These are phyloP conservation scores for Amia ocellicauda DNA, from an alignment of 2,113 vertebrate genomes.

Conservation along the genomic window DNA sequence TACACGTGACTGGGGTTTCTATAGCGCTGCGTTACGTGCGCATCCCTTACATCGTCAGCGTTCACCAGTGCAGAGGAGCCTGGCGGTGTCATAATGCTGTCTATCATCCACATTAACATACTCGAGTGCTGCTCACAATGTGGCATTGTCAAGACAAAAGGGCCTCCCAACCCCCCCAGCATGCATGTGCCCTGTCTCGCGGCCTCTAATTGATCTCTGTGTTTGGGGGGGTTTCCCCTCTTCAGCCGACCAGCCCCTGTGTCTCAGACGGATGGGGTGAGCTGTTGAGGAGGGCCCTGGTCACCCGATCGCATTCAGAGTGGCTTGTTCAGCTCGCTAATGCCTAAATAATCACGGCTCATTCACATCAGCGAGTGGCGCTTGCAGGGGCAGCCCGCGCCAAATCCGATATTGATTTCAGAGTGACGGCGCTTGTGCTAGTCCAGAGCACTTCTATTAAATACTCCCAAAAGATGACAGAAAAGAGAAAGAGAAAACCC, in stretches of 20 bases:
- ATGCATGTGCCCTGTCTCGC: slow-evolving; percentile 13
- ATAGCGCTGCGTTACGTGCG: slow-evolving; percentile 52
- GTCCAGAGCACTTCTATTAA: not conserved
- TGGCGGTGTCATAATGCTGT: slow-evolving; percentile 60
- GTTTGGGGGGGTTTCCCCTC: slow-evolving; percentile 17
- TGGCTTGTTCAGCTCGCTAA: slow-evolving; percentile 1
- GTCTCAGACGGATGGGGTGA: not conserved
- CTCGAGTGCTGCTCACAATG: slow-evolving; percentile 73
- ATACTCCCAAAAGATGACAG: not conserved
- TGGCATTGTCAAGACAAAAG: slow-evolving; percentile 60
- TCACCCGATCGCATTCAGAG: not conserved
- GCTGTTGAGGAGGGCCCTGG: not conserved
- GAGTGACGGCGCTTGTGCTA: not conserved
- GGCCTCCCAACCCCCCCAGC: slow-evolving; percentile 51
- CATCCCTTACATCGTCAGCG: slow-evolving; percentile 61
- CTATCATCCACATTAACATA: slow-evolving; percentile 75
- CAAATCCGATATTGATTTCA: not conserved
- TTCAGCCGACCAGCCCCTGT: not conserved
- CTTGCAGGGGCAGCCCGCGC: not conserved
- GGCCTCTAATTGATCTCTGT: slow-evolving; percentile 25
- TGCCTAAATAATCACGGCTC: slow-evolving; percentile 1
- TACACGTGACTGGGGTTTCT: slow-evolving; percentile 66
- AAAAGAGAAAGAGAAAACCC: not conserved
- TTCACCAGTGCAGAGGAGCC: slow-evolving; percentile 69
- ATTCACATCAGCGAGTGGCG: not conserved